phyloP scores from a whole-genome alignment of 2,888 invertebrate species.

The Orthosia gothica region DNA sequence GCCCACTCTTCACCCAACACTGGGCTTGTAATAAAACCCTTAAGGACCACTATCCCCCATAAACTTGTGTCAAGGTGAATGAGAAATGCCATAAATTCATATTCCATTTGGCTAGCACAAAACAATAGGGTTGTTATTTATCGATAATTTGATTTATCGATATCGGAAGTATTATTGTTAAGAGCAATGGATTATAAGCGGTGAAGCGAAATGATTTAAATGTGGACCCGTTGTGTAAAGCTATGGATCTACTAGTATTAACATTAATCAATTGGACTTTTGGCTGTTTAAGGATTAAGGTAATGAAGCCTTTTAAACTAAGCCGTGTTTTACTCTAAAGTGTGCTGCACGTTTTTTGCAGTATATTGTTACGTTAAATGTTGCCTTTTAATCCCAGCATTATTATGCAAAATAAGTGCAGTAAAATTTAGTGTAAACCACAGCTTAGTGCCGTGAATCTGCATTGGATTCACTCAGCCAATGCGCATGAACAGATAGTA shows the following conservation, averaged over 20 bases:
- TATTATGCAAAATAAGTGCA: no score
- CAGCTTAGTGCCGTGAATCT: neutral
- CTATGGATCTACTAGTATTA: slow-evolving; percentile 17
- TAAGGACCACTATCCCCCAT: slow-evolving; percentile 43
- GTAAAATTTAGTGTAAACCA: no score
- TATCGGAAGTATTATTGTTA: slow-evolving; percentile 39
- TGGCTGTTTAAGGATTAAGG: neutral
- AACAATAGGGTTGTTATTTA: slow-evolving; percentile 52
- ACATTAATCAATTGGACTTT: neutral
- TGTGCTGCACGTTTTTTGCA: no score
- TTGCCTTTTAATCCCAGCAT: no score
- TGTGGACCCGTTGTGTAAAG: neutral
- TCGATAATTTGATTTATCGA: slow-evolving; percentile 52
- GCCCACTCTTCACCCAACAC: slow-evolving; percentile 12
- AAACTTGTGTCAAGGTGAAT: slow-evolving; percentile 55
- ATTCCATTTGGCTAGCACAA: slow-evolving; percentile 65
- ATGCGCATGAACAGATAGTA: neutral
- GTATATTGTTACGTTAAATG: no score
- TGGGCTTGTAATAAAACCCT: slow-evolving; percentile 29
- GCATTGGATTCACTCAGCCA: neutral
- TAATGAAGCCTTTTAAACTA: neutral
- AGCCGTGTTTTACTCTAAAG: no score
- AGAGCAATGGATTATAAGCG: neutral
- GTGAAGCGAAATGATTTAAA: neutral
- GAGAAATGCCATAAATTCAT: slow-evolving; percentile 64